A percentile compares a stretch with the other conserved stretches of the same genome.
Conservation (phyloP, 1,140 invertebrate genomes). For the Acyrthosiphon pisum region DNA sequence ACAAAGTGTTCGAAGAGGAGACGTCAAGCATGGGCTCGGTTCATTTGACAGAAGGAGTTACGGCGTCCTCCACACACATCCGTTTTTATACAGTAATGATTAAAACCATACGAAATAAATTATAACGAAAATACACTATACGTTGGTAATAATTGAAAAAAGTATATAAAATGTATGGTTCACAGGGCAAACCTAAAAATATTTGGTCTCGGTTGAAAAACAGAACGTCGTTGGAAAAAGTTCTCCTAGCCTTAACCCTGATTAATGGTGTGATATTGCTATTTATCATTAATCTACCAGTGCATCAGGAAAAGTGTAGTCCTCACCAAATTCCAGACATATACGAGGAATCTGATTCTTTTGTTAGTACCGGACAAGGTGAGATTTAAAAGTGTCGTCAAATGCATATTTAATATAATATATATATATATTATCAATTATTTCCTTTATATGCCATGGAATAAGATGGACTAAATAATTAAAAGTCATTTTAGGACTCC, state of each 20-base stretch:
- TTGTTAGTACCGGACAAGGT: slow-evolving; percentile 38
- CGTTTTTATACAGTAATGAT: slow-evolving; percentile 76
- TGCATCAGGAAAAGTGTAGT: not conserved
- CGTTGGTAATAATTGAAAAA: not conserved
- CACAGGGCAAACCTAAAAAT: slow-evolving; percentile 47
- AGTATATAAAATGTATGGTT: not conserved
- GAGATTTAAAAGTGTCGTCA: not conserved
- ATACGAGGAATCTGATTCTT: slow-evolving; percentile 42
- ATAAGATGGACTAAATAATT: too few species aligned
- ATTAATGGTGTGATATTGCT: not conserved
- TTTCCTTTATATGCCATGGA: too few species aligned
- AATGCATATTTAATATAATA: not conserved
- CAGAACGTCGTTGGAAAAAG: slow-evolving; percentile 35
- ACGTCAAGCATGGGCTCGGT: slow-evolving; percentile 82
- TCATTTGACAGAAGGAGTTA: slow-evolving; percentile 76
- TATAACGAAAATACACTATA: too few species aligned
- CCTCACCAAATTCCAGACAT: not conserved
- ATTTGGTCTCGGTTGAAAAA: slow-evolving; percentile 41
- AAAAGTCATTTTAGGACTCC: too few species aligned
- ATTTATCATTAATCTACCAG: not conserved
- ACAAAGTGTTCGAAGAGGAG: slow-evolving; percentile 83
- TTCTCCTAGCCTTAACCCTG: not conserved
- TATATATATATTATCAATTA: too few species aligned
- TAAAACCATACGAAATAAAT: not conserved
- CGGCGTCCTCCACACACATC: slow-evolving; percentile 79